A percentile compares a stretch with the other conserved stretches of the same genome.
phyloP scores from a whole-genome alignment of 30 jellyfish, hydroid and myxozoan species.

The Mastigias papua region DNA sequence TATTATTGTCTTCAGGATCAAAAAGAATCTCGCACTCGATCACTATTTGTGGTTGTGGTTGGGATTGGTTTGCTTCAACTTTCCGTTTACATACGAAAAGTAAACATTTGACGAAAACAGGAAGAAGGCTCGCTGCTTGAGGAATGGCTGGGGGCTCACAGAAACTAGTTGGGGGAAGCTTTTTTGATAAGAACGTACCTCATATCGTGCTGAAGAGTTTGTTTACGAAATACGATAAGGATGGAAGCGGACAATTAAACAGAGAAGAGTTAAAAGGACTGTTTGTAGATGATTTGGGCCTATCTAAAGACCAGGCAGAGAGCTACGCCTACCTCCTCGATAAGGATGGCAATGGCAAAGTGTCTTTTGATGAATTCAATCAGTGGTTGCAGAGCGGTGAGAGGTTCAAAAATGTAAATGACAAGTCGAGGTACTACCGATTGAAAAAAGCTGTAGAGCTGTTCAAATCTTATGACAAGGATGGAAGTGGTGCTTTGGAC shows the following conservation, averaged over 20 bases:
- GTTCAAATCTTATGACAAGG: constrained; percentile 87
- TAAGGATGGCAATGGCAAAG: constrained; percentile 90
- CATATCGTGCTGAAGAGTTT: constrained; percentile 80
- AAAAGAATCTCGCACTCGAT: too few relatives aligned
- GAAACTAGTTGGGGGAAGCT: constrained; percentile 67
- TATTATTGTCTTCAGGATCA: too few relatives aligned
- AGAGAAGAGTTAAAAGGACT: constrained; percentile 76
- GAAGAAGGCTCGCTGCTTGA: background rate
- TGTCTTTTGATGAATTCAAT: constrained; percentile 86
- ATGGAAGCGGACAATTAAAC: constrained; percentile 83
- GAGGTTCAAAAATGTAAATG: constrained; percentile 81
- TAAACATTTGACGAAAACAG: background rate
- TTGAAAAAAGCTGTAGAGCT: constrained; percentile 89
- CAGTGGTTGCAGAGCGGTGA: constrained; percentile 97
- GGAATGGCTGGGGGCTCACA: constrained; percentile 11
- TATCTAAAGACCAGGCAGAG: constrained; percentile 86
- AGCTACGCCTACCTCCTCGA: constrained; percentile 87
- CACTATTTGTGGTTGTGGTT: too few relatives aligned
- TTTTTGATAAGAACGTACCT: constrained; percentile 85
- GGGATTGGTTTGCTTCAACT: too few relatives aligned
- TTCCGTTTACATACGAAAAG: too few relatives aligned
- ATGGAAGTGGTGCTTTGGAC: constrained; percentile 91
- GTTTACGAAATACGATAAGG: constrained; percentile 89
- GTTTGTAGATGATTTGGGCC: constrained; percentile 88
- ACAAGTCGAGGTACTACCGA: constrained; percentile 78